Conservation (phyloP, 2,797 vertebrate genomes). For the Pteropus rufus region DNA sequence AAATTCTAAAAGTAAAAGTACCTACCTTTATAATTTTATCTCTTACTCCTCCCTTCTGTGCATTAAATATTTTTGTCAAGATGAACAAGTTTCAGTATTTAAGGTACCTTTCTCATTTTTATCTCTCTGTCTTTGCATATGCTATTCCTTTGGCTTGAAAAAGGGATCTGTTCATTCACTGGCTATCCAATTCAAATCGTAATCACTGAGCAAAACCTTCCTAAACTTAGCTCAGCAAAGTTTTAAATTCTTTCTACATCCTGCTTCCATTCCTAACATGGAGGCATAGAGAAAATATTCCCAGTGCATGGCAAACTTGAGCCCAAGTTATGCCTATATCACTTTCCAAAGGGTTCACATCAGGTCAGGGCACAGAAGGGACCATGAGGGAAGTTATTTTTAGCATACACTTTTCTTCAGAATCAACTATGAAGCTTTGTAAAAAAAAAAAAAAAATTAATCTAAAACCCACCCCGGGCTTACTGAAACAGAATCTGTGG, state of each 20-base stretch:
- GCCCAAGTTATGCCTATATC: not conserved
- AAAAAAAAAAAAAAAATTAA: not conserved
- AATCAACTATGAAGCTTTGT: constrained; percentile 1
- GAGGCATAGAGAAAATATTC: not conserved
- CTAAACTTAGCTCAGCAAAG: not conserved
- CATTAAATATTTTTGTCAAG: constrained; percentile 9
- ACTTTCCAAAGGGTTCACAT: constrained; percentile 1
- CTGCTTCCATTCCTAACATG: not conserved
- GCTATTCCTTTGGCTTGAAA: not conserved
- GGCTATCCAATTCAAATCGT: constrained; percentile 7
- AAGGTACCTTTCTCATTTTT: not conserved
- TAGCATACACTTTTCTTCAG: not conserved
- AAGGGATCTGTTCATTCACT: not conserved
- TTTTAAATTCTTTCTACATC: not conserved
- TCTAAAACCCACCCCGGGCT: not conserved
- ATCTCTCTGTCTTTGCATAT: not conserved
- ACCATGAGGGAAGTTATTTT: not conserved
- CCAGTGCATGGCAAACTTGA: not conserved
- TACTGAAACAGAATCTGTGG: not conserved
- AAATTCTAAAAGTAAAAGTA: not conserved
- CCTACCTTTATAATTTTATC: not conserved
- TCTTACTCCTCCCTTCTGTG: not conserved
- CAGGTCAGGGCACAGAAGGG: not conserved
- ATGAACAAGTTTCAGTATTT: not conserved
- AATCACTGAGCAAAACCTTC: not conserved